Conservation (phyloP, 1,140 invertebrate genomes). For the Subanguina moxae region DNA sequence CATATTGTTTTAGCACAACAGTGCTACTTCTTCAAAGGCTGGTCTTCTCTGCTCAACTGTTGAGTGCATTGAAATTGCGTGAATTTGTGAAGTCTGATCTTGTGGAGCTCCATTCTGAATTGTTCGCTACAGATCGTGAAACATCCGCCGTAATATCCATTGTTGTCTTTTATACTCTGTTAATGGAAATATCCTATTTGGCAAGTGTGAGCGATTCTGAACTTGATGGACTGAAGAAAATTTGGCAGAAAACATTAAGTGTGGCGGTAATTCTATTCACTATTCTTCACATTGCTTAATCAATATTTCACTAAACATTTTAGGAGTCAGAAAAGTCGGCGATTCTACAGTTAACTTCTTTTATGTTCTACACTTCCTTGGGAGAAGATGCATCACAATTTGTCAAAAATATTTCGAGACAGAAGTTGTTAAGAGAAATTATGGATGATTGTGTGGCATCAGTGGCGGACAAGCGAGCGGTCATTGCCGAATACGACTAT, state of each 20-base stretch:
- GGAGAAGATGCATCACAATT: not conserved
- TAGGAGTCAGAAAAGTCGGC: conserved; percentile 4
- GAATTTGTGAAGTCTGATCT: not conserved
- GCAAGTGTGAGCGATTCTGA: not conserved
- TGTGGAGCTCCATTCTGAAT: not conserved
- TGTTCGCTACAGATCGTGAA: not conserved
- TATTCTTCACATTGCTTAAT: too few species aligned
- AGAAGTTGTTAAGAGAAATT: too few species aligned
- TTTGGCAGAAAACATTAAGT: not conserved
- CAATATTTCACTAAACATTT: not conserved
- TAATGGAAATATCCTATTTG: conserved; percentile 1
- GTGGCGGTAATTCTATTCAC: not conserved
- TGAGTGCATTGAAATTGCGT: not conserved
- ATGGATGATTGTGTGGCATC: not conserved
- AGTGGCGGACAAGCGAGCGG: not conserved
- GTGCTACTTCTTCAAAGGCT: not conserved
- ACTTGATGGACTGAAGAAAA: not conserved
- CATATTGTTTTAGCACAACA: not conserved
- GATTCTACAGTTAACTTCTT: not conserved
- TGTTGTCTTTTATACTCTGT: not conserved
- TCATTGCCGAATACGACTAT: not conserved
- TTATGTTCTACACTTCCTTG: conserved; percentile 5
- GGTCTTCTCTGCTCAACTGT: not conserved
- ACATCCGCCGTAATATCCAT: not conserved
- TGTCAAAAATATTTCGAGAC: conserved; percentile 1